phyloP scores from a whole-genome alignment of 2,113 vertebrate genomes.

The Acanthisitta chloris region DNA sequence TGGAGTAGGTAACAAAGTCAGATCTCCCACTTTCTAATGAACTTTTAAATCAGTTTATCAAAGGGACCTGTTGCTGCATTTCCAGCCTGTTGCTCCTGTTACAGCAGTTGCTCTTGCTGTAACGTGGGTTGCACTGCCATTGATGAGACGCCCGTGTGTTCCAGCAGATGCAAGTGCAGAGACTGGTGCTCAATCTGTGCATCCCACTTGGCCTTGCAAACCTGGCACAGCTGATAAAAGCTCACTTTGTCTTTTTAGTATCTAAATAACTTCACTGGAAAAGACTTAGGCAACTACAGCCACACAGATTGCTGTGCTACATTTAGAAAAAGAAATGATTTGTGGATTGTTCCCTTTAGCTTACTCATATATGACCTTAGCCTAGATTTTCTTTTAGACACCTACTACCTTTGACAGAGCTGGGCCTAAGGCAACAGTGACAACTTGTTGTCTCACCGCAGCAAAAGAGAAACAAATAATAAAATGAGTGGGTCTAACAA shows the following conservation, averaged over 20 bases:
- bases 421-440: neutral
- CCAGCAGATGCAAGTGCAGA: neutral
- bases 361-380: neutral
- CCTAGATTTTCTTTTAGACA: neutral
- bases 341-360: neutral
- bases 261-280: neutral
- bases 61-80: neutral
- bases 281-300: neutral
- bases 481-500: neutral
- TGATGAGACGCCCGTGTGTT: rapidly evolving
- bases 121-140: rapidly evolving
- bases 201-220: neutral
- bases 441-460: neutral
- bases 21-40: neutral
- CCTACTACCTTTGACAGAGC: neutral
- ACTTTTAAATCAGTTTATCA: neutral
- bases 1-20: neutral
- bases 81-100: neutral
- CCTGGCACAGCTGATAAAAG: neutral
- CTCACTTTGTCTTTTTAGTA: neutral
- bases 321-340: neutral
- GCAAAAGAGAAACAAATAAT: neutral
- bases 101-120: neutral
- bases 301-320: neutral
- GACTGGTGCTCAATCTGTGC: neutral